Base-by-base conservation (phyloP, 64 coral and sea anemone species). In the Exaiptasia diaphana region DNA sequence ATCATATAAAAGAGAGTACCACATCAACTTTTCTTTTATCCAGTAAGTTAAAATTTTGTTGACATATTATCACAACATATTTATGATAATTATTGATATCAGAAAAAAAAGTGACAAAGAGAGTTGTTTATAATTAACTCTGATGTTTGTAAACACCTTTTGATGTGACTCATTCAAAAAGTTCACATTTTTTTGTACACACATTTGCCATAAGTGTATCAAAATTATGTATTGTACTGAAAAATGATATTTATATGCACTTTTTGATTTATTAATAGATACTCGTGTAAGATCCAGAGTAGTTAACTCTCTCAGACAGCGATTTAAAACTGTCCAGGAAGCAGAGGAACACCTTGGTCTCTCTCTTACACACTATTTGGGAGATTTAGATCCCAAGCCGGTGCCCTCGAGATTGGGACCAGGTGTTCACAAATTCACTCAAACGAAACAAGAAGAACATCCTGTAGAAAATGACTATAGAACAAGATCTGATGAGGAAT, bases 11-110 rank as follows among this genome's bases (percentile, higher is more conserved):
- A 63, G 39, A 28, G 11, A 28, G 22, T 22, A 71, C 80, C 29
- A 45, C 23, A 17, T 80, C 76, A 41, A 81, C 39, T 83, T 41
- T 83, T 17, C 8, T 73, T n/a, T 58, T 84, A 31, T 49, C 81
- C 38, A 59, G 81, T 74, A 30, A 41, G 68, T 39, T 56, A 20
- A 75, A 5, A 29, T 28, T 76, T 14, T 52, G 26, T 17, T 22
- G 54, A 35, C n/a, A 73, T 48, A 1, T 42, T 31, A 7, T 13
- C 23, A 13, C 14, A 22, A 64, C 27, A 25, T 41, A 1, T 75
- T 75, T 53, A 74, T 71, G 49, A 57, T 33, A 24, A 78, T 31
- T 54, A 60, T 35, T 49, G 28, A 40, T 43, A 44, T 15, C 26
- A 21, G 37, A 13, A 28, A 12, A 33, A 56, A 18, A 78, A 56